These are phyloP conservation scores for Phengaris arion DNA, from an alignment of 2,888 invertebrate genomes.

Conservation along the genomic window DNA sequence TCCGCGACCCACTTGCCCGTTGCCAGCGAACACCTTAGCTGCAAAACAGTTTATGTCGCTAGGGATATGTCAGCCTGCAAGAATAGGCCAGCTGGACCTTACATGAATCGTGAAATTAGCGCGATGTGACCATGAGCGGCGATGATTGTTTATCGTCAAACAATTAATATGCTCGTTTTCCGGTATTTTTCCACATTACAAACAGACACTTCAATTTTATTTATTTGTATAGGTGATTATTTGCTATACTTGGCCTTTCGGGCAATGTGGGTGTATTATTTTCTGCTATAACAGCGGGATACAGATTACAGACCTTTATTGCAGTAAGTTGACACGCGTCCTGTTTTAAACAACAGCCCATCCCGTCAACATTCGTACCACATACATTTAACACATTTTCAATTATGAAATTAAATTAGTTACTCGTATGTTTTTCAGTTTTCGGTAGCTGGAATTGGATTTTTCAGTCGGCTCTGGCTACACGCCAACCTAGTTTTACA, in stretches of 20 bases:
- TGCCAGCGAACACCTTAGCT: neutral
- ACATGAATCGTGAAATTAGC: neutral
- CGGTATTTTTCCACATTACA: neutral
- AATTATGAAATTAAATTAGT: neutral
- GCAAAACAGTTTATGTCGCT: neutral
- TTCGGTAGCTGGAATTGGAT: constrained; percentile 1
- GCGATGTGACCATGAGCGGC: neutral
- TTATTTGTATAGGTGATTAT: neutral
- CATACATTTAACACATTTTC: neutral
- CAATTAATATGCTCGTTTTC: constrained; percentile 4
- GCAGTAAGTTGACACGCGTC: neutral
- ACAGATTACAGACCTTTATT: neutral
- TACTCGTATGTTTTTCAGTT: neutral
- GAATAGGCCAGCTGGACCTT: neutral
- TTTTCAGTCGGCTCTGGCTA: constrained; percentile 8
- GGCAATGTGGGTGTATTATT: neutral
- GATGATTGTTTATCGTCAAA: neutral
- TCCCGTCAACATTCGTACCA: neutral
- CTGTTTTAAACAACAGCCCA: too few relatives aligned
- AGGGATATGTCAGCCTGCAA: neutral
- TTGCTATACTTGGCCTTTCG: neutral
- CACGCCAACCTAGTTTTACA: constrained; percentile 19
- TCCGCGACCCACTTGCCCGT: constrained; percentile 33
- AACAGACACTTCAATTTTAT: too few relatives aligned
- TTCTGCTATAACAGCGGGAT: neutral